Evolutionary conservation across 2,888 invertebrate genomes (phyloP), one percentile per base, ranked within the genome.

Genomic region (Agrochola macilenta): DNA sequence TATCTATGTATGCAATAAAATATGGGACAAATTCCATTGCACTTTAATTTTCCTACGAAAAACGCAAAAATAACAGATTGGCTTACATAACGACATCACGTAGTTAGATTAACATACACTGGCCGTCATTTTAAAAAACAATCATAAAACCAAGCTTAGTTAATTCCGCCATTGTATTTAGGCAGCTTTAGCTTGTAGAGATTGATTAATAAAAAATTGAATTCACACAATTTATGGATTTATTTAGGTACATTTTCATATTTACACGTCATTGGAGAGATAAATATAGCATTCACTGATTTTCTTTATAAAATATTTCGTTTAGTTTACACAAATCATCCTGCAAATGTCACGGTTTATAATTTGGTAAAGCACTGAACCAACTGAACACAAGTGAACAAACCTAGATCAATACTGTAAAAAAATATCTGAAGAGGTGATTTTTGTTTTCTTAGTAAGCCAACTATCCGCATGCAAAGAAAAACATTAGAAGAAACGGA

Each of bases 141-240:
- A 61, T 52, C 66, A 69, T 64, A 61, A 26, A 71, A 64, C 39
- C 60, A 69, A 60, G 79, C 83, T 84, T 83, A 20, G 61, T 83
- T 83, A 63, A 77, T 74, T 75, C 60, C 52, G 70, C 57, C 84
- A 58, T 74, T 78, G 86, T 88, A 90, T 71, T 75, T 89, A 87
- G 89, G 87, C 87, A 69, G 89, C 89, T 90, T 80, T 73, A 76
- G 89, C 90, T 91, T 90, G 80, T 88, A 87, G 88, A 81, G 9
- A 9, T 76, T 80, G 63, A 60, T 69, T 61, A 12, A 61, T 61
- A 20, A 1, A 30, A 58, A 23, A 69, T 30, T 49, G 35, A 57
- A 57, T 69, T 84, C 49, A 74, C 68, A 58, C 4, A 35, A 30
- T 70, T 74, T 30, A 60, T 61, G 35, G 17, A 57, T 69, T 77